Base-by-base conservation (phyloP, 1,140 invertebrate species). In the Hypothenemus hampei region DNA sequence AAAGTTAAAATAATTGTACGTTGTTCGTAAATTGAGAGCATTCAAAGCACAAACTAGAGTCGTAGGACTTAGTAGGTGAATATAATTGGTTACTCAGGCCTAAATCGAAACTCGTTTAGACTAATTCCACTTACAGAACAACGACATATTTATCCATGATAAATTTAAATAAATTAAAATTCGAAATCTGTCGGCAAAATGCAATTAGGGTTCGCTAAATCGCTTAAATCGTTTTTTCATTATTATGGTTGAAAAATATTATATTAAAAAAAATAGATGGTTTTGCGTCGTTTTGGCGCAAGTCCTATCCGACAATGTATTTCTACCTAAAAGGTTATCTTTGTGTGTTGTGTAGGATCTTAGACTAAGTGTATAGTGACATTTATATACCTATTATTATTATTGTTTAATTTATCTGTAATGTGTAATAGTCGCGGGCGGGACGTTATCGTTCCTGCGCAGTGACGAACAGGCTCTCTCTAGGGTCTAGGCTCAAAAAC, bases 271-370 rank as follows among this genome's bases (percentile, higher is more conserved):
- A n/a, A n/a, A n/a, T n/a, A n/a, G n/a, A 51, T 52, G 47, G 56
- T 48, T 58, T 56, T 44, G 52, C 43, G 49, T 40, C 44, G 60
- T 55, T 58, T 26, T 57, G 48, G 33, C 51, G 53, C 49, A 39
- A 50, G 39, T 61, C 49, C 45, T 60, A 63, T 56, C 52, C 61
- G 54, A n/a, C n/a, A n/a, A 66, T 62, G 44, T 49, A 49, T 49
- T 49, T 49, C 47, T 67, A 69, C 66, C 66, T 70, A 66, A 65
- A 63, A 64, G 57, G 66, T 69, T 64, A 64, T 71, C 68, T 71
- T 71, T 71, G 69, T 71, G 69, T 71, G 68, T 70, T 71, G 69
- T 71, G 69, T 71, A 70, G 69, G 65, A 64, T 63, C 69, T 60
- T 70, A 71, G 68, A 51, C 58, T 72, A 71, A 69, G 65, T 71